Evolutionary conservation across 2,797 vertebrate species (phyloP), one percentile per base, ranked within the genome.

Genomic region (Intellagama lesueurii): DNA sequence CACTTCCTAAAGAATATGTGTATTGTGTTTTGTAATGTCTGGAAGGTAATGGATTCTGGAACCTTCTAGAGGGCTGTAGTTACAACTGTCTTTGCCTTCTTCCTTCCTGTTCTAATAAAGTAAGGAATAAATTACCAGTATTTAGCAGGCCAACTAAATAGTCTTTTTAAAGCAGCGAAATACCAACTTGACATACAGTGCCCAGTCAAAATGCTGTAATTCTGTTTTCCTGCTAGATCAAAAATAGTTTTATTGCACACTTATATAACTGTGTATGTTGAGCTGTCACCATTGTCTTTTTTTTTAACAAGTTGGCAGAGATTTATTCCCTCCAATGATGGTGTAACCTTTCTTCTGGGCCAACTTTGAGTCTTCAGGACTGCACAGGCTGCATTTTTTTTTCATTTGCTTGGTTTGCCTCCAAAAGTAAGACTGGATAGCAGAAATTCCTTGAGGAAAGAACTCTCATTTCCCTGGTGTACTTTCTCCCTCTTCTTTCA

Each of bases 1-100:
- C 94, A 90, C 77, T 85, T 87, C 84, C 35, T 82, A 49, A 24
- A 19, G 40, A 40, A 40, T 40, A 3, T 40, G 40, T 40, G 7
- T 30, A 70, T 70, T 26, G 28, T n/a, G n/a, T 70, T 70, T 30
- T n/a, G 69, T n/a, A 70, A 70, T 70, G 69, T 70, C 69, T 70
- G 69, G 69, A 70, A 70, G n/a, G 28, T 70, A 70, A 28, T 70
- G 28, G 24, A 28, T 30, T 70, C 68, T 70, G 68, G 68, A 70
- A 70, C 30, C 11, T n/a, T 70, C 28, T 70, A n/a, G 69, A 70
- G 4, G 24, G 24, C 30, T 70, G 9, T 7, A n/a, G 28, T 30
- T 70, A 30, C 30, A 28, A 9, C 14, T 70, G 2, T 70, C 8
- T 70, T n/a, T 70, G 69, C 7, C n/a, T 70, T 11, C n/a, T 11